These are phyloP conservation scores for Berghia stephanieae DNA, from an alignment of 1,140 invertebrate genomes.

Conservation along the genomic window DNA sequence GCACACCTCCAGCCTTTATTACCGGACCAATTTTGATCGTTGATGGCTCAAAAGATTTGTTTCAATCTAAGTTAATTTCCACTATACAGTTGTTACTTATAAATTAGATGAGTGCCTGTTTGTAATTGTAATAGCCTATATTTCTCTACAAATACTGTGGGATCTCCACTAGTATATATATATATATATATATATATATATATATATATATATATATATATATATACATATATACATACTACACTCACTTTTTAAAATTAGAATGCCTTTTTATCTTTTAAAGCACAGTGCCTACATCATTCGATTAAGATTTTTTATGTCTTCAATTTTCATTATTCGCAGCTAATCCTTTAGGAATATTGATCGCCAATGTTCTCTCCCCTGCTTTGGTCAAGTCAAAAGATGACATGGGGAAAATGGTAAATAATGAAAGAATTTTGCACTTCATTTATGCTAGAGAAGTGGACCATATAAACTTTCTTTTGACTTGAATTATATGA, in stretches of 20 bases:
- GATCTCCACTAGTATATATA: not conserved
- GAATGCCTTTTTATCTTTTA: not conserved
- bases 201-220: not conserved
- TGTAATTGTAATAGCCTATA: too few relatives aligned
- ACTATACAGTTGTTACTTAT: too few relatives aligned
- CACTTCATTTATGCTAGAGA: too few relatives aligned
- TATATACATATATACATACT: not conserved
- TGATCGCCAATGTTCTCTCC: conserved; percentile 58
- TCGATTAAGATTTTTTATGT: conserved; percentile 30
- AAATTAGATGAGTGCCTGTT: too few relatives aligned
- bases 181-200: not conserved
- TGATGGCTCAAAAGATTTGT: too few relatives aligned
- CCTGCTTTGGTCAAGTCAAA: conserved; percentile 50
- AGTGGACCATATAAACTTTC: too few relatives aligned
- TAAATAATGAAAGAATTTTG: conserved; percentile 36
- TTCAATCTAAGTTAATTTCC: too few relatives aligned
- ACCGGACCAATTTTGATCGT: too few relatives aligned
- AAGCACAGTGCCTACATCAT: too few relatives aligned
- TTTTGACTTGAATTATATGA: not conserved
- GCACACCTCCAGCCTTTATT: too few relatives aligned
- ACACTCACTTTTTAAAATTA: not conserved
- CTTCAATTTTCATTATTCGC: conserved; percentile 31
- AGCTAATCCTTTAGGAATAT: conserved; percentile 65
- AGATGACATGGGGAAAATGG: conserved; percentile 46
- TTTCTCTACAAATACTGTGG: too few relatives aligned